Evolutionary conservation across 2,797 vertebrate species (phyloP).

Genomic region (Peromyscus attwateri): DNA sequence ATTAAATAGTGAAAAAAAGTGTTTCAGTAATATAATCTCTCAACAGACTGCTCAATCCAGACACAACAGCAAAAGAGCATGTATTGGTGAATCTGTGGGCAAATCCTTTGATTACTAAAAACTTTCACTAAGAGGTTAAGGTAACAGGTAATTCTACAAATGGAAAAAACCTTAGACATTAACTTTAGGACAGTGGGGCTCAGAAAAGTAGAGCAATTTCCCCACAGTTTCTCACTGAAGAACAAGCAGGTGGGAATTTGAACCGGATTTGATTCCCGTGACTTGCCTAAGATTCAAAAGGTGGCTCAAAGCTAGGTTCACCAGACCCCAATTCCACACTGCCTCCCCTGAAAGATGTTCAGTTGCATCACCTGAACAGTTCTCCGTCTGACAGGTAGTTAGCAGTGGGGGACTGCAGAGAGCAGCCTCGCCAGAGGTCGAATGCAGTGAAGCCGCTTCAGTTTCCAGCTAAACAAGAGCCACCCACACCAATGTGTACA

Average conservation of each 20-base stretch:
- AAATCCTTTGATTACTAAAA: slow-evolving; percentile 48
- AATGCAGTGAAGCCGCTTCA: slow-evolving; percentile 54
- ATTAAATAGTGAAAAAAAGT: background rate
- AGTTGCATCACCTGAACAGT: background rate
- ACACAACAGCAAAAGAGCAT: slow-evolving; percentile 47
- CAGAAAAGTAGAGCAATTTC: slow-evolving; percentile 41
- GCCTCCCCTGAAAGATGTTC: background rate
- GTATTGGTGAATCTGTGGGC: slow-evolving; percentile 3
- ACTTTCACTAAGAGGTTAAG: background rate
- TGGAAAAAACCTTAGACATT: background rate
- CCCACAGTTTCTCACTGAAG: background rate
- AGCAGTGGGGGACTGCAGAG: background rate
- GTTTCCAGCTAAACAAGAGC: slow-evolving; percentile 78
- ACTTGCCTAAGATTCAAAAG: background rate
- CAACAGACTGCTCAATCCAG: background rate
- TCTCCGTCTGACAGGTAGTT: slow-evolving; percentile 9
- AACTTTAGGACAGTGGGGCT: slow-evolving; percentile 55
- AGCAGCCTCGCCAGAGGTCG: slow-evolving; percentile 16
- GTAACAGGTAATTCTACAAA: background rate
- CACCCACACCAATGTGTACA: slow-evolving; percentile 71
- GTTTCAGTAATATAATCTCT: background rate
- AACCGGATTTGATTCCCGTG: slow-evolving; percentile 41
- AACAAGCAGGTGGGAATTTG: background rate
- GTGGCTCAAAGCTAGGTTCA: background rate
- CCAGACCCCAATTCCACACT: background rate